These are phyloP conservation scores for Caenorhabditis remanei DNA, from an alignment of 1,140 invertebrate species.

Conservation along the genomic window DNA sequence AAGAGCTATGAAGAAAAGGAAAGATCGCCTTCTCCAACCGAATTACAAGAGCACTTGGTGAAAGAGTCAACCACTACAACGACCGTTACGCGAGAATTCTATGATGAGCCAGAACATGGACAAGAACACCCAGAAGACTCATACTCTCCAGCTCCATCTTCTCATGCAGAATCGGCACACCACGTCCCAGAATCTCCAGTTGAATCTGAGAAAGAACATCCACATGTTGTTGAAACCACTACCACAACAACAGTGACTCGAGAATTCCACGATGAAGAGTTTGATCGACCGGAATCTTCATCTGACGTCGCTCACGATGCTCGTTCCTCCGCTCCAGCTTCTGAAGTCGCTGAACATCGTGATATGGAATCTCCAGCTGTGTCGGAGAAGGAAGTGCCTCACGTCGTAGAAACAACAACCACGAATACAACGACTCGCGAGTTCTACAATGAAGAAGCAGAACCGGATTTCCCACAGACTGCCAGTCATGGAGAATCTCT, in stretches of 20 bases:
- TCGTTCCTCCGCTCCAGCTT: not conserved
- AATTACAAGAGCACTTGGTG: not conserved
- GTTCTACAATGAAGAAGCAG: not conserved
- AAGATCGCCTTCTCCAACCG: not conserved
- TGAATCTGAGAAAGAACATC: not conserved
- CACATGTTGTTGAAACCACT: constrained; percentile 1
- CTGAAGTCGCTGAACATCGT: not conserved
- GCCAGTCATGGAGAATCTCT: not conserved
- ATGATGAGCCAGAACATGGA: constrained; percentile 26
- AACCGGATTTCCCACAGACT: too few species aligned
- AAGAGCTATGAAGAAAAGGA: not conserved
- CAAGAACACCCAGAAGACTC: not conserved
- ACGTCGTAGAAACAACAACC: constrained; percentile 47
- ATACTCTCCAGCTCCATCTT: constrained; percentile 23
- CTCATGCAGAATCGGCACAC: not conserved
- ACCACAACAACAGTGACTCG: not conserved
- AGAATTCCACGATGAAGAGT: constrained; percentile 21
- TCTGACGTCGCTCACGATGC: not conserved
- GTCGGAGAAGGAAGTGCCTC: not conserved
- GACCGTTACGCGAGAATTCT: constrained; percentile 5
- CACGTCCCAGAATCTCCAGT: constrained; percentile 1
- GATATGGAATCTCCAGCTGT: not conserved
- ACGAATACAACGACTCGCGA: not conserved
- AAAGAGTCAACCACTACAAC: not conserved
- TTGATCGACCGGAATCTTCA: not conserved